These are phyloP conservation scores for Siniperca obscura DNA, from an alignment of 2,797 vertebrate genomes.

Conservation along the genomic window DNA sequence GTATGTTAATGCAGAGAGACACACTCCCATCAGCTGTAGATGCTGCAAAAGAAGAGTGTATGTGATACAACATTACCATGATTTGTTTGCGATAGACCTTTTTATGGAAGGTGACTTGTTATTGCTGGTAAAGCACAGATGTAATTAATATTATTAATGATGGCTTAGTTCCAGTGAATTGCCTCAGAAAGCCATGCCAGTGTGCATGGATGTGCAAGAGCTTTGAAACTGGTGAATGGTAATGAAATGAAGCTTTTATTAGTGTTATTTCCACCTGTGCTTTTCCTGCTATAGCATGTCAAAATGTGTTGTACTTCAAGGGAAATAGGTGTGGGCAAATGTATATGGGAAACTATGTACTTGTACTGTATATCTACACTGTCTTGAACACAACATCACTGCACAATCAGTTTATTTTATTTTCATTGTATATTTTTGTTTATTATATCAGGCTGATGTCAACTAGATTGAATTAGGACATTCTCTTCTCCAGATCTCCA, in stretches of 20 bases:
- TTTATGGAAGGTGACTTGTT: background rate
- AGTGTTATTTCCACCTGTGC: background rate
- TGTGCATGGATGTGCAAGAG: background rate
- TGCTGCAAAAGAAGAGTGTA: background rate
- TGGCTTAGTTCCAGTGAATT: background rate
- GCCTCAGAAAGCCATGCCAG: background rate
- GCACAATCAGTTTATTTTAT: background rate
- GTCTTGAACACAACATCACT: background rate
- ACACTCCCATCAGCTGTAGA: background rate
- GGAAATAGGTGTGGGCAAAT: background rate
- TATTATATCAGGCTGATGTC: background rate
- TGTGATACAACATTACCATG: background rate
- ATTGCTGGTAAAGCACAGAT: background rate
- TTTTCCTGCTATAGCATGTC: background rate
- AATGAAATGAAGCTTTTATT: background rate
- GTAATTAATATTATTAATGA: background rate
- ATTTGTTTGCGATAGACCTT: background rate
- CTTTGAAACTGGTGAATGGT: background rate
- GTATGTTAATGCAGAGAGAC: background rate
- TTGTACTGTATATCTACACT: background rate
- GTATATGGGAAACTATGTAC: background rate
- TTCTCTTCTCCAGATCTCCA: background rate
- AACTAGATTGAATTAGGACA: background rate
- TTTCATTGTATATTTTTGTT: background rate
- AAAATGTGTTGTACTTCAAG: background rate